Percentiles rank a stretch among this genome's conserved stretches.
phyloP scores from a whole-genome alignment of 2,113 vertebrate species.

The Ophthalmolycus amberensis region DNA sequence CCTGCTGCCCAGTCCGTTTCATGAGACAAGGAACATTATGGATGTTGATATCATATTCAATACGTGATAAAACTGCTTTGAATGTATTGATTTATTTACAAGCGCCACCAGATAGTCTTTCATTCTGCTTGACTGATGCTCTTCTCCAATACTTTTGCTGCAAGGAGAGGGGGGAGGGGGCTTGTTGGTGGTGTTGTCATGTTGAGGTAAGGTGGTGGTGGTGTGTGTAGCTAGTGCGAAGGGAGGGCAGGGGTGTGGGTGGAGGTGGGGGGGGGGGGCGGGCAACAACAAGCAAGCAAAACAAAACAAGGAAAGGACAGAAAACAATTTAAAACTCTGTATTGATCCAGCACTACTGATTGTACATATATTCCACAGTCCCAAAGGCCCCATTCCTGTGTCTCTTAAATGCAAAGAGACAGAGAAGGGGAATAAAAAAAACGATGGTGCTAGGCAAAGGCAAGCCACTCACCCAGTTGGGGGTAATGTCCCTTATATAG shows the following conservation, averaged over 20 bases:
- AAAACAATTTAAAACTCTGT: constrained; percentile 87
- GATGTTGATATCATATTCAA: constrained; percentile 84
- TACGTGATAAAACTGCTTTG: constrained; percentile 80
- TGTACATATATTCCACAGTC: constrained; percentile 86
- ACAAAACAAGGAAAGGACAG: constrained; percentile 79
- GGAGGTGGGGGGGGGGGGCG: constrained; percentile 14
- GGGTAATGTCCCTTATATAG: constrained; percentile 95
- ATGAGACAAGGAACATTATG: constrained; percentile 75
- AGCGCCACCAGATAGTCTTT: constrained; percentile 69
- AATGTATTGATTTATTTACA: constrained; percentile 84
- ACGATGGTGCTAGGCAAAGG: constrained; percentile 86
- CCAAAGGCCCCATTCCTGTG: constrained; percentile 82
- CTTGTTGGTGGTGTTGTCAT: constrained; percentile 49
- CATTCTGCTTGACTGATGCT: constrained; percentile 64
- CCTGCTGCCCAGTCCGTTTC: constrained; percentile 36
- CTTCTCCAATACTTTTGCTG: constrained; percentile 62
- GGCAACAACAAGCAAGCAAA: constrained; percentile 59
- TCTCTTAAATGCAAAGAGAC: constrained; percentile 90
- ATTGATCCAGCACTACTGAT: constrained; percentile 90
- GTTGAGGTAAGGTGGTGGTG: constrained; percentile 38
- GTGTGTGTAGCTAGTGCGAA: constrained; percentile 23
- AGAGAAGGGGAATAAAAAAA: constrained; percentile 88
- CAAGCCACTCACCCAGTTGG: constrained; percentile 91
- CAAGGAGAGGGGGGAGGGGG: constrained; percentile 22
- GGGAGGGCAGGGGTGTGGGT: neutral